phyloP scores from a whole-genome alignment of 2,888 invertebrate species.

The Lithophane leautieri region DNA sequence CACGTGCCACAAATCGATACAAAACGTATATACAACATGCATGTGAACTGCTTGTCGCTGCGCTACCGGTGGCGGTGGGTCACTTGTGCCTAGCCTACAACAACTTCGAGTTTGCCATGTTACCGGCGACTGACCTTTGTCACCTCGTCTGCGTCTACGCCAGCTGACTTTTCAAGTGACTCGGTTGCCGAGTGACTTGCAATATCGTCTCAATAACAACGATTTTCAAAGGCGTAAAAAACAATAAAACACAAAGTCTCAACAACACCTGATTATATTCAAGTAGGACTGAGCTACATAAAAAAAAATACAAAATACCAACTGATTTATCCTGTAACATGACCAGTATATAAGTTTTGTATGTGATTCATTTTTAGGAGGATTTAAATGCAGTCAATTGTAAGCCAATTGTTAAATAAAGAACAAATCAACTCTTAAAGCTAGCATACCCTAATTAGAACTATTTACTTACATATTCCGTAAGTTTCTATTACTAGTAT shows the following conservation, averaged over 20 bases:
- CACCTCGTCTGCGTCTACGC: no score
- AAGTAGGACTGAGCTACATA: slow-evolving; percentile 71
- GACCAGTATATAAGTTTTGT: slow-evolving; percentile 44
- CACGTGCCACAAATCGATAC: no score
- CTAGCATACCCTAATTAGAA: slow-evolving; percentile 62
- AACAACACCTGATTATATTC: slow-evolving; percentile 84
- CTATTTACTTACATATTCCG: slow-evolving; percentile 57
- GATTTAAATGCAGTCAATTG: slow-evolving; percentile 69
- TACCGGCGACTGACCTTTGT: no score
- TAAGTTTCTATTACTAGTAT: slow-evolving; percentile 67
- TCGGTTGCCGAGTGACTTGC: no score
- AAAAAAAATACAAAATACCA: slow-evolving; percentile 70
- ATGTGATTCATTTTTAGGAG: slow-evolving; percentile 48
- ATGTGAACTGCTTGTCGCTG: no score
- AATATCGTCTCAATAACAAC: not conserved
- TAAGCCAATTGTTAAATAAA: slow-evolving; percentile 62
- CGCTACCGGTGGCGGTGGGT: no score
- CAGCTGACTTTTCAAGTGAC: no score
- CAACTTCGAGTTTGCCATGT: no score
- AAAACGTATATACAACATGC: no score
- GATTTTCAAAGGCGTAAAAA: not conserved
- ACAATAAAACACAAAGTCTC: slow-evolving; percentile 70
- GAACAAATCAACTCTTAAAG: slow-evolving; percentile 68
- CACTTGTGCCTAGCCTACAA: no score
- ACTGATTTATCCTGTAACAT: slow-evolving; percentile 54